phyloP scores from a whole-genome alignment of 1,140 invertebrate genomes.

The Panagrolaimus sp. region DNA sequence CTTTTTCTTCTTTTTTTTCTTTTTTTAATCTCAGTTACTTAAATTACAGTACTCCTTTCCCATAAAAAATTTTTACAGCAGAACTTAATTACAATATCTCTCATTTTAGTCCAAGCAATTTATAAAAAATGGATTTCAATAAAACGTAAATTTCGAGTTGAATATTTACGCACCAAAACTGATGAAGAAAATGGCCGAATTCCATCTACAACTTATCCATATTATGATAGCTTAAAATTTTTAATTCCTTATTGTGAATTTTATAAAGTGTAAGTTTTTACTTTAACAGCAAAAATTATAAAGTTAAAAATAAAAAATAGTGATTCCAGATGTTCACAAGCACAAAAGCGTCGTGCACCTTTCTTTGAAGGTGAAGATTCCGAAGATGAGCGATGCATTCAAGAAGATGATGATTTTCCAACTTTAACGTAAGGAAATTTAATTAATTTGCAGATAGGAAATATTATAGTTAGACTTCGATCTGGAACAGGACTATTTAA shows the following conservation, averaged over 20 bases:
- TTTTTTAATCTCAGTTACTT: no score
- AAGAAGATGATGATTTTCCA: conserved; percentile 25
- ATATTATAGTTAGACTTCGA: no score
- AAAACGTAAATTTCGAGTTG: conserved; percentile 35
- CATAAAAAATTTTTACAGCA: no score
- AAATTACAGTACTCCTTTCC: no score
- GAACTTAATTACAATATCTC: no score
- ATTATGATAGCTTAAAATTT: conserved; percentile 28
- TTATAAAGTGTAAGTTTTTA: conserved; percentile 35
- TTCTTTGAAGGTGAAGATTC: conserved; percentile 40
- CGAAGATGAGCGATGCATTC: conserved; percentile 20
- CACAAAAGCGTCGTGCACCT: conserved; percentile 25
- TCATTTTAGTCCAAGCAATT: conserved; percentile 36
- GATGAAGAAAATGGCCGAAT: conserved; percentile 25
- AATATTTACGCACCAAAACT: conserved; percentile 32
- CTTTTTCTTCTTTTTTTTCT: neutral
- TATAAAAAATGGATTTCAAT: conserved; percentile 41
- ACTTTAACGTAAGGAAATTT: neutral
- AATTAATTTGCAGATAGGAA: neutral
- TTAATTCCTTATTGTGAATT: conserved; percentile 37
- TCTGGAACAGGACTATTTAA: no score
- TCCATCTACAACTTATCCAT: conserved; percentile 24
- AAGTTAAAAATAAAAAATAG: conserved; percentile 1
- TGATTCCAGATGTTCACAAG: conserved; percentile 22
- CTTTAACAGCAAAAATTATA: conserved; percentile 16